A percentile compares a stretch with the other conserved stretches of the same genome.
These are phyloP conservation scores for Lytechinus pictus DNA, from an alignment of 35 echinoderm and acorn worm genomes.

Conservation along the genomic window DNA sequence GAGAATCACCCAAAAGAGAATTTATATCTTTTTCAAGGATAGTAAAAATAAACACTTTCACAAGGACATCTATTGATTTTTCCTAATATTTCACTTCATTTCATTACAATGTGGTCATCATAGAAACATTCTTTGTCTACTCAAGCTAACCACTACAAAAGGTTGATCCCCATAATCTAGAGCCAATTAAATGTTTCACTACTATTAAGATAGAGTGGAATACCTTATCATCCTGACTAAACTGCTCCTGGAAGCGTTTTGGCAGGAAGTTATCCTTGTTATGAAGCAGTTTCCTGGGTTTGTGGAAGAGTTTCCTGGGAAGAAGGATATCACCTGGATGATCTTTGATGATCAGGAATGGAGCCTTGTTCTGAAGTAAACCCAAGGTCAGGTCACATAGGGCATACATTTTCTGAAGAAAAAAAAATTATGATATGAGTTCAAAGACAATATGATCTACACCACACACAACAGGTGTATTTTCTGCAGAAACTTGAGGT, in stretches of 20 bases:
- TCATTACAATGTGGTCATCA: too few species aligned
- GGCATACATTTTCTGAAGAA: slow-evolving; percentile 91
- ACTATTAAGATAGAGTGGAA: background rate
- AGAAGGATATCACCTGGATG: slow-evolving; percentile 82
- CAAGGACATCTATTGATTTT: too few species aligned
- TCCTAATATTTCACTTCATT: too few species aligned
- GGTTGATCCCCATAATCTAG: background rate
- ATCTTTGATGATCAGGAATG: slow-evolving; percentile 73
- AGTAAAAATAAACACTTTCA: too few species aligned
- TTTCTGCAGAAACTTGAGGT: too few species aligned
- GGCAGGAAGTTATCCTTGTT: slow-evolving; percentile 84
- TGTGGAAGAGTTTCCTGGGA: slow-evolving; percentile 71
- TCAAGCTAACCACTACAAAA: too few species aligned
- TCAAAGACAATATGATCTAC: too few species aligned
- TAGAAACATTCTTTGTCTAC: too few species aligned
- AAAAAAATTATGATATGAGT: background rate
- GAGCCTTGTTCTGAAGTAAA: slow-evolving; percentile 76
- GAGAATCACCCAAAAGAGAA: too few species aligned
- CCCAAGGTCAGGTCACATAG: slow-evolving; percentile 90
- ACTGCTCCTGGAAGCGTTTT: slow-evolving; percentile 87
- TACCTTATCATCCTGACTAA: slow-evolving; percentile 68
- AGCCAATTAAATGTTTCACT: background rate
- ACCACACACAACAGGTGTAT: too few species aligned
- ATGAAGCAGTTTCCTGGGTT: slow-evolving; percentile 74
- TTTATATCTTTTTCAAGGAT: too few species aligned